Conservation (phyloP, 2,797 vertebrate species). For the Acanthurus tractus region DNA sequence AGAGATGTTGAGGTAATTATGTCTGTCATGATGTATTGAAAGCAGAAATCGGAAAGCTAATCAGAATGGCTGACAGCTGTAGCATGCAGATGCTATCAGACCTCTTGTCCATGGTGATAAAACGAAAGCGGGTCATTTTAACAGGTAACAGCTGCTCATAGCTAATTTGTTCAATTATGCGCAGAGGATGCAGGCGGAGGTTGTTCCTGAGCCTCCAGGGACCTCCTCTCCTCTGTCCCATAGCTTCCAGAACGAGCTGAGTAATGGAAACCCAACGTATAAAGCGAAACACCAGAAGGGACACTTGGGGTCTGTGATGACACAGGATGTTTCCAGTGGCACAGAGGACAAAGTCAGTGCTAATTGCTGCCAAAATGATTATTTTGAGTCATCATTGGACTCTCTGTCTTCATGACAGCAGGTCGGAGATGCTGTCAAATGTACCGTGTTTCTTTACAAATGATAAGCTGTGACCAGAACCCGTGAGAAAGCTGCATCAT, state of each 20-base stretch:
- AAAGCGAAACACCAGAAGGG: conserved; percentile 23
- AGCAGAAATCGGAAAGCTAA: conserved; percentile 78
- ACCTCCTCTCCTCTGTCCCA: conserved; percentile 54
- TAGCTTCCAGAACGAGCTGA: conserved; percentile 54
- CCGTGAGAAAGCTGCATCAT: conserved; percentile 15
- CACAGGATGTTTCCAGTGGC: conserved; percentile 19
- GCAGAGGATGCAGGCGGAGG: conserved; percentile 78
- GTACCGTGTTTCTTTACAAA: conserved; percentile 1
- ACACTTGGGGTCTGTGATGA: conserved; percentile 24
- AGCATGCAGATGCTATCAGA: conserved; percentile 86
- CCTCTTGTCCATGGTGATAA: conserved; percentile 84
- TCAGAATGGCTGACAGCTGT: conserved; percentile 86
- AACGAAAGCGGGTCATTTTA: conserved; percentile 87
- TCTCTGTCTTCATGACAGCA: conserved; percentile 4
- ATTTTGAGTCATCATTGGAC: conserved; percentile 27
- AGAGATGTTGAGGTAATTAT: conserved; percentile 87
- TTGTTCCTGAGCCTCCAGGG: conserved; percentile 75
- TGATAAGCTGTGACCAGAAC: conserved; percentile 21
- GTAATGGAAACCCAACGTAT: conserved; percentile 58
- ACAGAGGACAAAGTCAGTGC: conserved; percentile 29
- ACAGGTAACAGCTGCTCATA: conserved; percentile 87
- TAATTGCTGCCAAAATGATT: conserved; percentile 30
- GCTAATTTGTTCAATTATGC: conserved; percentile 88
- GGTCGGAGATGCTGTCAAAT: conserved; percentile 20
- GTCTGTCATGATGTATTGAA: conserved; percentile 87